Conservation (phyloP, 2,888 invertebrate species). For the Diarsia mendica region DNA sequence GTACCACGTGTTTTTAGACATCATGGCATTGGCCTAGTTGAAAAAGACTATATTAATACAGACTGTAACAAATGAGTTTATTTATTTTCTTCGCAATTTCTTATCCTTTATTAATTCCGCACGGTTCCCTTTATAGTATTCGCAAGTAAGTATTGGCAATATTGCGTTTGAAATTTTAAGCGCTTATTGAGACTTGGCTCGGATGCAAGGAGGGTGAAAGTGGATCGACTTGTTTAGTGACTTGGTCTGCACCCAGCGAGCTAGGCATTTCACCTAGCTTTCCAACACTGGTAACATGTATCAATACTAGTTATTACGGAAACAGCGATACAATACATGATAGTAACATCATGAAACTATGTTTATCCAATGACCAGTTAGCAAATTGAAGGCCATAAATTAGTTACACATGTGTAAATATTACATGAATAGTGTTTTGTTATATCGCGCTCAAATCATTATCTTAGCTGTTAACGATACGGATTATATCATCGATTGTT, state of each 20-base stretch:
- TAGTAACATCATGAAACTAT: constrained; percentile 38
- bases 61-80: constrained; percentile 44
- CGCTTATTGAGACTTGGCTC: constrained; percentile 47
- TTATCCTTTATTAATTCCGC: constrained; percentile 26
- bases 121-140: constrained; percentile 23
- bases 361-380: constrained; percentile 50
- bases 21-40: constrained; percentile 62
- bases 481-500: constrained; percentile 55
- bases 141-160: constrained; percentile 46
- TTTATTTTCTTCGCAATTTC: constrained; percentile 34
- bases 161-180: constrained; percentile 47
- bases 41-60: constrained; percentile 63
- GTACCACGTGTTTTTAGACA: constrained; percentile 68
- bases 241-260: constrained; percentile 69
- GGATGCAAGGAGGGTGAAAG: constrained; percentile 80
- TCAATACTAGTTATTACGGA: constrained; percentile 43
- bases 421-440: constrained; percentile 37
- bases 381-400: constrained; percentile 57
- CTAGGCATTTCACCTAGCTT: constrained; percentile 80
- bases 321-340: constrained; percentile 48
- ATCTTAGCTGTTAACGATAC: constrained; percentile 45
- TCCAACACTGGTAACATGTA: constrained; percentile 71
- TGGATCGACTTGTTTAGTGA: constrained; percentile 76
- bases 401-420: constrained; percentile 53
- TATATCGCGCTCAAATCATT: constrained; percentile 42